These are phyloP conservation scores for Flabesymbios commensalis DNA, from an alignment of 2,888 invertebrate species.

Conservation along the genomic window DNA sequence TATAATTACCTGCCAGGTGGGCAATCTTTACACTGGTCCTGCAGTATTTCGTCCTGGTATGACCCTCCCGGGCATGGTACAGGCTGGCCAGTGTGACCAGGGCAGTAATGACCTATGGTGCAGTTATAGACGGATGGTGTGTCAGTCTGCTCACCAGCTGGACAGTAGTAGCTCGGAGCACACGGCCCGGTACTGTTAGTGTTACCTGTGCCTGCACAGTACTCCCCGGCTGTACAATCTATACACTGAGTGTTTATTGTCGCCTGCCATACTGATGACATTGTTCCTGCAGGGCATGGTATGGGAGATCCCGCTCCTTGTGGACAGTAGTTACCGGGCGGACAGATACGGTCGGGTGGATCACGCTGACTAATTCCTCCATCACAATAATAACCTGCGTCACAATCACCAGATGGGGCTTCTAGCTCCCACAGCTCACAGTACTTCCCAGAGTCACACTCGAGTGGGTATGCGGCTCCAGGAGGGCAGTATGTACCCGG, in stretches of 20 bases:
- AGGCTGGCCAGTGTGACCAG: constrained; percentile 39
- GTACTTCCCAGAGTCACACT: constrained; percentile 51
- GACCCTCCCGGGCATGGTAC: constrained; percentile 46
- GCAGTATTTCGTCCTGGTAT: constrained; percentile 51
- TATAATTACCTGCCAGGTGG: constrained; percentile 51
- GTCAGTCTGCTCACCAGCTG: constrained; percentile 85
- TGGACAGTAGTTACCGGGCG: constrained; percentile 49
- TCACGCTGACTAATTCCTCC: constrained; percentile 44
- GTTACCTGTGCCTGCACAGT: constrained; percentile 49
- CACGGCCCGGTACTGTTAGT: constrained; percentile 47
- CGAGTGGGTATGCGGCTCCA: constrained; percentile 47
- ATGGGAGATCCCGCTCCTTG: constrained; percentile 44
- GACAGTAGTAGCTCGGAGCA: constrained; percentile 72
- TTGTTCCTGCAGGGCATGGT: constrained; percentile 54
- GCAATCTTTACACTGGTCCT: constrained; percentile 47
- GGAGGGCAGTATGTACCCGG: constrained; percentile 54
- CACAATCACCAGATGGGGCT: constrained; percentile 47
- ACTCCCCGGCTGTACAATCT: constrained; percentile 45
- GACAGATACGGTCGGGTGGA: constrained; percentile 44
- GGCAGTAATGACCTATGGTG: constrained; percentile 54
- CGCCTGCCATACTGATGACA: constrained; percentile 45
- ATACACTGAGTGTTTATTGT: constrained; percentile 46
- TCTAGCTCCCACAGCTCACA: constrained; percentile 45
- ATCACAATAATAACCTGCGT: constrained; percentile 52
- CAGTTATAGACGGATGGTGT: constrained; percentile 63